Conservation (phyloP, 2,113 vertebrate genomes). For the Microtus richardsoni region DNA sequence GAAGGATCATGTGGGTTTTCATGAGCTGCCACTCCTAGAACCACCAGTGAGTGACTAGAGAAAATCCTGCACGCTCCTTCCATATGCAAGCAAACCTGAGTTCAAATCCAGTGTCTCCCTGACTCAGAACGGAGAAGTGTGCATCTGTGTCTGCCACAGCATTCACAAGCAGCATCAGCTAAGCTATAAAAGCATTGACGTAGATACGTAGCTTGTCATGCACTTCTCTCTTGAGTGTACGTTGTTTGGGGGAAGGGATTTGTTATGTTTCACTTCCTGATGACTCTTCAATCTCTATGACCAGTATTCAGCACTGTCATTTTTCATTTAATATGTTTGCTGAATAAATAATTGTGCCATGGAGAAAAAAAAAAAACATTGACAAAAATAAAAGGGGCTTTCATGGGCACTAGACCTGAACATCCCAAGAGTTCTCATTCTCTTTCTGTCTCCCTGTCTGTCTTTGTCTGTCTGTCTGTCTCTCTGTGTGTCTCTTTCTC, state of each 20-base stretch:
- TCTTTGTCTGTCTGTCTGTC: background rate
- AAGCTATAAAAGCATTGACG: background rate
- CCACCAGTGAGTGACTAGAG: background rate
- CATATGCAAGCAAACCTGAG: background rate
- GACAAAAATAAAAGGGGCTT: background rate
- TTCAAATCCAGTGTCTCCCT: background rate
- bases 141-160: background rate
- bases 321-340: slow-evolving; percentile 37
- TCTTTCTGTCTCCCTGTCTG: background rate
- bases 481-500: background rate
- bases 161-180: background rate
- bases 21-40: background rate
- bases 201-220: background rate
- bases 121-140: background rate
- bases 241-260: background rate
- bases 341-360: background rate
- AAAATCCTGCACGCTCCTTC: background rate
- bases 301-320: background rate
- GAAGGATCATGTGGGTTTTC: no score
- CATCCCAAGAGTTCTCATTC: background rate
- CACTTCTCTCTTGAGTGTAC: background rate
- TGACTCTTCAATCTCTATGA: background rate
- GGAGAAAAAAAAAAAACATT: no score
- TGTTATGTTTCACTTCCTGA: background rate
- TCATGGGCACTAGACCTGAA: background rate